Evolutionary conservation across 2,797 vertebrate species (phyloP).

Genomic region (Phrynocephalus guinanensis): DNA sequence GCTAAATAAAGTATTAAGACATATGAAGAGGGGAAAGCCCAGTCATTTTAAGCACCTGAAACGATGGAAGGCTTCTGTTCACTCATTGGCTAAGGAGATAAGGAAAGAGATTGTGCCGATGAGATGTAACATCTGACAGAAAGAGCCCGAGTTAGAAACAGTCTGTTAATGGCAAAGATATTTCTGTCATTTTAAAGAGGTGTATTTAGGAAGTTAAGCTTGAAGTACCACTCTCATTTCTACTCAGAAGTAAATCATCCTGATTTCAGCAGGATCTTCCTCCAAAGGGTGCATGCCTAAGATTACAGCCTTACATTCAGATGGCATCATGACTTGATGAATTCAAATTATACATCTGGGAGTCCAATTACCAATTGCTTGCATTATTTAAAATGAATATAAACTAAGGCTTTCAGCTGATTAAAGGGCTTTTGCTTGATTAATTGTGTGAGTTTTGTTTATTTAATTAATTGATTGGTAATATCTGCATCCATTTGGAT

Average conservation of each 20-base stretch:
- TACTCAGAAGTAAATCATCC: not conserved
- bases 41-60: constrained; percentile 15
- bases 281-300: not conserved
- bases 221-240: constrained; percentile 4
- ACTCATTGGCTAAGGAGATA: constrained; percentile 16
- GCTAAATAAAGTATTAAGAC: constrained; percentile 1
- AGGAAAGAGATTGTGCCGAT: not conserved
- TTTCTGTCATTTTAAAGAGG: constrained; percentile 18
- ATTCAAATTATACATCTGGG: constrained; percentile 10
- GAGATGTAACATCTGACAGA: constrained; percentile 17
- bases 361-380: constrained; percentile 6
- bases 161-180: constrained; percentile 20
- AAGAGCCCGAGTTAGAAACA: constrained; percentile 6
- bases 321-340: not conserved
- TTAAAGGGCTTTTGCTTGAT: constrained; percentile 2
- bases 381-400: constrained; percentile 4
- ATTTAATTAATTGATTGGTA: not conserved
- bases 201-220: constrained; percentile 3
- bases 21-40: not conserved
- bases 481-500: not conserved
- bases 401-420: not conserved
- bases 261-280: not conserved
- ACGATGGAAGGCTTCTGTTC: not conserved
- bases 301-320: not conserved
- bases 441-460: constrained; percentile 17